Evolutionary conservation across 2,113 vertebrate species (phyloP).

Genomic region (Athene noctua): DNA sequence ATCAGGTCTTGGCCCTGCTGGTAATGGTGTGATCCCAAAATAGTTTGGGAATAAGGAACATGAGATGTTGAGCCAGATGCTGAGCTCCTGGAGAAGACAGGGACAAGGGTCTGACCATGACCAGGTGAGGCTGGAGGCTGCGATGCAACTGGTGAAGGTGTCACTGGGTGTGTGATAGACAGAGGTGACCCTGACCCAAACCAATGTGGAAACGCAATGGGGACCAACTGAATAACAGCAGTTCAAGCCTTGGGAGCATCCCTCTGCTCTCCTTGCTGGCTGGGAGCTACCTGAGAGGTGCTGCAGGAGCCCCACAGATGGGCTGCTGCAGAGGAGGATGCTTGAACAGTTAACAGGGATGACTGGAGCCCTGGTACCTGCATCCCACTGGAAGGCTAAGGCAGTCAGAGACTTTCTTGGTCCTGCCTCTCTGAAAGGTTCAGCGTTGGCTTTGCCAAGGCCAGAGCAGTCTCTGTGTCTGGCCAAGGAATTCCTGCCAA

Average conservation of each 20-base stretch:
- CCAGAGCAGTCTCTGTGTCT: neutral
- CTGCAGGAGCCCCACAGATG: accelerated
- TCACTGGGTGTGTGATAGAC: neutral
- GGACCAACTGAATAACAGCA: neutral
- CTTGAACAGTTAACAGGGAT: neutral
- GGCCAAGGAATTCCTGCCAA: slow-evolving; percentile 44
- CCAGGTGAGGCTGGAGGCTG: neutral
- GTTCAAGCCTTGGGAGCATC: neutral
- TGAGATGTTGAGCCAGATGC: neutral
- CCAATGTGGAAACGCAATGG: neutral
- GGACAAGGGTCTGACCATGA: neutral
- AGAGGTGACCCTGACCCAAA: neutral
- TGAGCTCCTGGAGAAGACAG: neutral
- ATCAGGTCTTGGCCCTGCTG: slow-evolving; percentile 8
- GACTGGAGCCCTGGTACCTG: neutral
- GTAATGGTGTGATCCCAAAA: slow-evolving; percentile 7
- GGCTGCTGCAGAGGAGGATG: neutral
- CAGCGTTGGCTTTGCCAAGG: neutral
- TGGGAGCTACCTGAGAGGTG: neutral
- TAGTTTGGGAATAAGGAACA: neutral
- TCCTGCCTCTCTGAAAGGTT: neutral
- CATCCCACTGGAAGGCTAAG: neutral
- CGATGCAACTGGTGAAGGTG: neutral
- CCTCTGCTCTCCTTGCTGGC: neutral
- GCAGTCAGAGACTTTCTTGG: neutral